These are phyloP conservation scores for Platorchestia sp. DNA, from an alignment of 1,140 invertebrate genomes.

Conservation along the genomic window DNA sequence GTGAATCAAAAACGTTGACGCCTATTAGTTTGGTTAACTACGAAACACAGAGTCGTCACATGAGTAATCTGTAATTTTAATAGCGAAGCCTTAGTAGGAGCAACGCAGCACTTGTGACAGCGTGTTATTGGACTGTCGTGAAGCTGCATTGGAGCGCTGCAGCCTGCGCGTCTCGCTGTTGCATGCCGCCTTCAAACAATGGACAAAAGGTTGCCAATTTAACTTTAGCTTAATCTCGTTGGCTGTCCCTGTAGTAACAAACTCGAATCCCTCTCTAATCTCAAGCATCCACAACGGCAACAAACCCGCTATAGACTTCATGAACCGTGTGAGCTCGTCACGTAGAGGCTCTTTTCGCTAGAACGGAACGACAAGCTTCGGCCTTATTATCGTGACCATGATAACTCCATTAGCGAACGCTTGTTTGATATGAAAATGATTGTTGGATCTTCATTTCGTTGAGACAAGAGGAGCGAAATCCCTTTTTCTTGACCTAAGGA, in stretches of 20 bases:
- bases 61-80: background rate
- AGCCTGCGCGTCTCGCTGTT: background rate
- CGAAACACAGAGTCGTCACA: background rate
- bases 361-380: background rate
- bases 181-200: conserved; percentile 49
- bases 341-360: conserved; percentile 4
- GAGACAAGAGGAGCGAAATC: conserved; percentile 45
- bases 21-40: background rate
- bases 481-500: conserved; percentile 50
- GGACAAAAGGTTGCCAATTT: conserved; percentile 54
- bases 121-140: background rate
- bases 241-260: conserved; percentile 54
- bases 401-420: conserved; percentile 53
- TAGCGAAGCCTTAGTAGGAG: background rate
- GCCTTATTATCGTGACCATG: conserved; percentile 20
- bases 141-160: background rate
- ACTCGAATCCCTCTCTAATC: conserved; percentile 48
- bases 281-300: background rate
- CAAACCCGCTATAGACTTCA: background rate
- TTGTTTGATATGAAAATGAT: conserved; percentile 56
- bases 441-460: conserved; percentile 51
- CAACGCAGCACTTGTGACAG: background rate
- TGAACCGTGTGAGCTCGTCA: background rate
- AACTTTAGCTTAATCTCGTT: conserved; percentile 53
- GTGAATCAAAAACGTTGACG: background rate